Evolutionary conservation across 2,888 invertebrate genomes (phyloP), one percentile per base, ranked within the genome.

Genomic region (Tipula lateralis): DNA sequence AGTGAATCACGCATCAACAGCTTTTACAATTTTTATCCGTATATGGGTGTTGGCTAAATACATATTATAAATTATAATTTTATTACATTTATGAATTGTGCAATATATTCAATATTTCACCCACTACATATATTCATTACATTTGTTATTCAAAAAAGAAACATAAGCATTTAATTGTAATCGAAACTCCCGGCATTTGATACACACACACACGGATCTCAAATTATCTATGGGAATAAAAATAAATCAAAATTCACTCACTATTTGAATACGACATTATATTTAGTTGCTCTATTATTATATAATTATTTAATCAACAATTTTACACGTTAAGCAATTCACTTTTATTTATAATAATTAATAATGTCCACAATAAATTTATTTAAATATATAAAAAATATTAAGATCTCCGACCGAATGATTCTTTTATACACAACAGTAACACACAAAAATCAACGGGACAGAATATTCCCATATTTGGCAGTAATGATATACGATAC

Each of bases 1-100:
- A 83, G 34, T 84, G 83, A 83, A 84, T 85, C 84, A 85, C 84
- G 85, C 84, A 84, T 85, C 84, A 84, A 84, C 84, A 84, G 84
- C 29, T 66, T 83, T 85, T 85, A 16, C 24, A 36, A 66, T 66
- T 84, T 85, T 84, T 84, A 32, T 84, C 85, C 85, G 85, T 84
- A 85, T 85, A 85, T 85, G 85, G 85, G 84, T 84, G 84, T 84
- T 83, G 83, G 83, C 83, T 84, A 29, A 16, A 50, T 44, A 29
- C 7, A 32, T 34, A 12, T 9, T 19, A 19, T 29, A 83, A 83
- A 34, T 9, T 34, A 34, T 83, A 36, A 1, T 34, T 44, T 66
- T 24, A 80, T 80, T 29, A 80, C 24, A 80, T 29, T 29, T 24
- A 29, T 30, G 24, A 9, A 9, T 66, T 66, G 13, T 66, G 13